Base-by-base conservation (phyloP, 2,888 invertebrate species). In the Latheticus oryzae region DNA sequence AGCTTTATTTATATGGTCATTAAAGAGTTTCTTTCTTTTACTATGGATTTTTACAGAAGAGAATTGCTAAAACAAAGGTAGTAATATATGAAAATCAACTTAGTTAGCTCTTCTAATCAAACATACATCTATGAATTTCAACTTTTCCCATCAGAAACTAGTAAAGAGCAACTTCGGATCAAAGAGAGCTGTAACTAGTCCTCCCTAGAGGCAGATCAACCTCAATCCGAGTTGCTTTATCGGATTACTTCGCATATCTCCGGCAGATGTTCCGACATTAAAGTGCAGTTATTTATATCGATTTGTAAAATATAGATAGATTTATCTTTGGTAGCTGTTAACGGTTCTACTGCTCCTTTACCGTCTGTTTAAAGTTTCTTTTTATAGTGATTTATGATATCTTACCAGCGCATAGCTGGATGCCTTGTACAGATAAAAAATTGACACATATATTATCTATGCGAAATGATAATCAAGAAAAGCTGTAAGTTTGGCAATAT, bases 191-290 rank as follows among this genome's bases (percentile, higher is more conserved):
- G 37, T 63, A 63, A 61, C 60, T 59, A 61, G 57, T 58, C 37
- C 42, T 54, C 62, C 58, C 64, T 16, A 2, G 60, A 47, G 64
- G 26, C n/a, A 60, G 51, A 55, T 64, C 60, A 53, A 58, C 54
- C 56, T 43, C 58, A 58, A 58, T 61, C 56, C 58, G 54, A 57
- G 52, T 24, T 43, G 54, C 47, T 60, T 58, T 56, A 62, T 58
- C 62, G 64, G 53, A 60, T 60, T 60, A 60, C 45, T 45, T 67
- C 63, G 65, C 58, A 62, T 65, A 67, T 65, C 63, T 66, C 58
- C 65, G 66, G 61, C 67, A 66, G 66, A 67, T 67, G 66, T 65
- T 66, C 66, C 61, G 63, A 68, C 67, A 67, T 67, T 66, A 68
- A 69, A 66, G 57, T 65, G 65, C 62, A 65, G 62, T 67, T 68